Evolutionary conservation across 2,888 invertebrate genomes (phyloP), one percentile per base, ranked within the genome.

Genomic region (Ichneumoninae sp.): DNA sequence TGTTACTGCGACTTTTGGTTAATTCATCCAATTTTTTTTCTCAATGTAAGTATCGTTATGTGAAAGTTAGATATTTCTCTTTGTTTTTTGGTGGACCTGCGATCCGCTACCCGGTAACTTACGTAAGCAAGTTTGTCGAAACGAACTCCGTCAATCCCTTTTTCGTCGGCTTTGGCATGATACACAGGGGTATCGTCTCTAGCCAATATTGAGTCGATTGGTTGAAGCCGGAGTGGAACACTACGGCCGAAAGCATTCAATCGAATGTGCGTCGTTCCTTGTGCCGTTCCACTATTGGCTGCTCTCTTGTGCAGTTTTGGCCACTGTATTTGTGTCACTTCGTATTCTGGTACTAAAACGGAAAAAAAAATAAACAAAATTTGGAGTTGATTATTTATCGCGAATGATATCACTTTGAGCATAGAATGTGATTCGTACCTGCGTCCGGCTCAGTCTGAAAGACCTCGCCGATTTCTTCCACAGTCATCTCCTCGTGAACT

Each of bases 221-320:
- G 84, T 60, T 62, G 62, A 5, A 87, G 74, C 84, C 82, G 80
- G 22, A 86, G 47, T 16, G 84, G 19, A 52, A 85, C 54, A 36
- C 77, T 26, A 3, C 71, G 40, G 19, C 85, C 87, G 68, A 86
- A 87, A 47, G 86, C 86, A 33, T 60, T 84, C 4, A 87, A 47
- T n/a, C 68, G 60, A n/a, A 87, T 40, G 30, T 44, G 22, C 6
- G 62, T 8, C 2, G 54, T 8, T 40, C 50, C 33, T 1, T 52
- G 26, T 0, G 2, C 40, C 10, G 10, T 40, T 10, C 40, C 40
- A 40, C 10, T 40, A 2, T 40, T 10, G 40, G 40, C 10, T 10
- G 57, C 30, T 62, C 82, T 75, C 16, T 79, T 82, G 44, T 87
- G 79, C 8, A 84, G 3, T 72, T 36, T 68, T n/a, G 87, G 82